phyloP scores from a whole-genome alignment of 1,140 invertebrate species.

The Penaeus chinensis region DNA sequence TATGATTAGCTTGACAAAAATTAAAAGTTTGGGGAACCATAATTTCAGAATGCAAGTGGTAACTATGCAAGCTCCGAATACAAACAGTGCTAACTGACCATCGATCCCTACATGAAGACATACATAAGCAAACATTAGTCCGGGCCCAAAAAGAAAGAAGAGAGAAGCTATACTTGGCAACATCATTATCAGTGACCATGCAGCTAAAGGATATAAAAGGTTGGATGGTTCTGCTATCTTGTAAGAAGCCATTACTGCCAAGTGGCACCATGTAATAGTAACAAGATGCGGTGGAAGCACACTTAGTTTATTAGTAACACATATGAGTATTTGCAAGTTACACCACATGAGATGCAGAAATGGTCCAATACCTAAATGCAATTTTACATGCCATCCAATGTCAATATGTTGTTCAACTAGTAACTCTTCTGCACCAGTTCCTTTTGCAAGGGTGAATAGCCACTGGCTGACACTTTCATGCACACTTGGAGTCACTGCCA shows the following conservation, averaged over 20 bases:
- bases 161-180: conserved; percentile 10
- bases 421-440: neutral
- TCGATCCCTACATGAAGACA: conserved; percentile 5
- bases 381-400: conserved; percentile 10
- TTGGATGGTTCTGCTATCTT: conserved; percentile 13
- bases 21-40: conserved; percentile 37
- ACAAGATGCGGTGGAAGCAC: conserved; percentile 29
- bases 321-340: neutral
- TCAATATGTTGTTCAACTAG: conserved; percentile 1
- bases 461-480: neutral
- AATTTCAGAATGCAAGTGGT: neutral
- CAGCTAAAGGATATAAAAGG: conserved; percentile 28
- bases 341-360: conserved; percentile 41
- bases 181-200: conserved; percentile 28
- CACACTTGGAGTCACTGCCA: conserved; percentile 18
- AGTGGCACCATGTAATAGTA: conserved; percentile 36
- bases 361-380: conserved; percentile 39
- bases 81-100: neutral
- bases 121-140: conserved; percentile 11
- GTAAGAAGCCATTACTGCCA: conserved; percentile 25
- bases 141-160: conserved; percentile 7
- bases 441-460: neutral
- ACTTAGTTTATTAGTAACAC: neutral
- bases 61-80: conserved; percentile 1
- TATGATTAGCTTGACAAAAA: conserved; percentile 26